phyloP scores from a whole-genome alignment of 1,140 invertebrate species.

The Paraescarpia echinospica region DNA sequence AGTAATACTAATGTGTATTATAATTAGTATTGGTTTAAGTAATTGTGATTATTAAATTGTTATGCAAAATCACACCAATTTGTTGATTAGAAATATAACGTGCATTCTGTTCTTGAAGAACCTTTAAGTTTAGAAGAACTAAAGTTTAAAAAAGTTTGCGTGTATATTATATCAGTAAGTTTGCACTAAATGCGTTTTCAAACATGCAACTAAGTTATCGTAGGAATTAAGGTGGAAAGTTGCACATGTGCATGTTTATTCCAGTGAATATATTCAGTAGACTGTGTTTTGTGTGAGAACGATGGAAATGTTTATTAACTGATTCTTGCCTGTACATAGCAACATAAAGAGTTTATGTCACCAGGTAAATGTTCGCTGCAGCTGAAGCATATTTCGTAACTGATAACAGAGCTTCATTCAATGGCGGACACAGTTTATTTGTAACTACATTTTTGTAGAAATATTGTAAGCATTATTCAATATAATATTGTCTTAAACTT shows the following conservation, averaged over 20 bases:
- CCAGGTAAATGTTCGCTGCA: background rate
- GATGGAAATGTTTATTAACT: background rate
- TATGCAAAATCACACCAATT: background rate
- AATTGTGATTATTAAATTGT: background rate
- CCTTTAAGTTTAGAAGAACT: background rate
- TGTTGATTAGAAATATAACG: background rate
- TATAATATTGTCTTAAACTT: background rate
- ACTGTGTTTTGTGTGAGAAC: background rate
- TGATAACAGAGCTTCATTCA: background rate
- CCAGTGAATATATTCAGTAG: background rate
- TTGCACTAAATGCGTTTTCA: background rate
- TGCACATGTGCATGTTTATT: background rate
- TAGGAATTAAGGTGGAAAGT: background rate
- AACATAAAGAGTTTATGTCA: background rate
- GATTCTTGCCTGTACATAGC: background rate
- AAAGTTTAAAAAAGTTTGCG: background rate
- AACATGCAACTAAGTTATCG: background rate
- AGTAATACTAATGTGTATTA: too few species aligned
- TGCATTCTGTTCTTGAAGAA: background rate
- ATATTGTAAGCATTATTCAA: background rate
- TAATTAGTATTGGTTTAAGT: background rate
- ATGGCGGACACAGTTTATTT: background rate
- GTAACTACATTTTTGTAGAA: slow-evolving; percentile 1
- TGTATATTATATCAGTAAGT: background rate
- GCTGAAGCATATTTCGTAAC: background rate